phyloP scores from a whole-genome alignment of 2,888 invertebrate species.

The Ornithoptera alexandrae region DNA sequence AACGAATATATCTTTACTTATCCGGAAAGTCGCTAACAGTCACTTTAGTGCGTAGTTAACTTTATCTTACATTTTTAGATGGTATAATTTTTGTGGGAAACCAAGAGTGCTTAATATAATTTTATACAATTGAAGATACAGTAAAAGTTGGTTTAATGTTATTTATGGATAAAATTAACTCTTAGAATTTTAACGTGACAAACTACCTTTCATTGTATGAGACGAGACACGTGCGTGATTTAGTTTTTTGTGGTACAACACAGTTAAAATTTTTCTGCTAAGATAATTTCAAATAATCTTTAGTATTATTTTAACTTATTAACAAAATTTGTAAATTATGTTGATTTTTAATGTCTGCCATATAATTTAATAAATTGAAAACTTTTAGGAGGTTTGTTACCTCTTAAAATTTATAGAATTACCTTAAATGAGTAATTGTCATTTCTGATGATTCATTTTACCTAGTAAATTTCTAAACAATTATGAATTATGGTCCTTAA shows the following conservation, averaged over 20 bases:
- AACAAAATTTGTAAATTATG: too few species aligned
- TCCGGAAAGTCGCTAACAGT: slow-evolving; percentile 45
- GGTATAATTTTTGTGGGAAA: not conserved
- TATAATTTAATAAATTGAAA: too few species aligned
- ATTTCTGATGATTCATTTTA: too few species aligned
- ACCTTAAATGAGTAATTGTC: too few species aligned
- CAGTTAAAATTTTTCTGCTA: too few species aligned
- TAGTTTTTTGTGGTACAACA: not conserved
- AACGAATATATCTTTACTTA: slow-evolving; percentile 11
- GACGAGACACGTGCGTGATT: not conserved
- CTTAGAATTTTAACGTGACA: not conserved
- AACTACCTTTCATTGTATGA: not conserved
- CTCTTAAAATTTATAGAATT: too few species aligned
- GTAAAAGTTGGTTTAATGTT: not conserved
- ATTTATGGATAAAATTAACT: not conserved
- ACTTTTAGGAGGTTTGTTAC: too few species aligned
- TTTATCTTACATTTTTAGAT: slow-evolving; percentile 30
- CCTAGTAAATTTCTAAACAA: too few species aligned
- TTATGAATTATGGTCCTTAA: too few species aligned
- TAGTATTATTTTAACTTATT: too few species aligned
- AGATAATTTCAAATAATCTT: too few species aligned
- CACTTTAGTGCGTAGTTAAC: slow-evolving; percentile 72
- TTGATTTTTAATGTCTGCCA: too few species aligned
- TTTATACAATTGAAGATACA: not conserved
- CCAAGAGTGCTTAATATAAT: not conserved